Conservation (phyloP, 2,797 vertebrate species). For the Sebastes goodei region DNA sequence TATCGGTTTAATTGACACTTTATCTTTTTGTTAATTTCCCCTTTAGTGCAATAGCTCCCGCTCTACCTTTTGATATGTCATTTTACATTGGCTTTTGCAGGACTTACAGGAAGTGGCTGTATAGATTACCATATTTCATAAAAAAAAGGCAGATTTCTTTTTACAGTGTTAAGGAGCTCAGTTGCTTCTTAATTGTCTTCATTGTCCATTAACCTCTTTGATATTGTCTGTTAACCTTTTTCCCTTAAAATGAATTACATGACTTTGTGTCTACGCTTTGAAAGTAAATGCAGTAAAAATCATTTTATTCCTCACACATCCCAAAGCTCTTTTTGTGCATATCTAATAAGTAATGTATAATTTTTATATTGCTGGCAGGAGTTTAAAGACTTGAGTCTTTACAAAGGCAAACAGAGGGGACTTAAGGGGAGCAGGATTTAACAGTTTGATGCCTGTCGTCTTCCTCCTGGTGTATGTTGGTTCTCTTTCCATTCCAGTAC, state of each 20-base stretch:
- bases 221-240: conserved; percentile 46
- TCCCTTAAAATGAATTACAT: conserved; percentile 24
- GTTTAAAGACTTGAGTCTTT: conserved; percentile 46
- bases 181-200: conserved; percentile 37
- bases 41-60: conserved; percentile 35
- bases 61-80: conserved; percentile 58
- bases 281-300: conserved; percentile 19
- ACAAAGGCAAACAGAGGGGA: conserved; percentile 62
- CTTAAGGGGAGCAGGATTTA: conserved; percentile 75
- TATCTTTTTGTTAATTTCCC: conserved; percentile 79
- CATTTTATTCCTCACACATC: conserved; percentile 25
- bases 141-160: conserved; percentile 37
- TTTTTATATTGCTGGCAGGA: conserved; percentile 39
- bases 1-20: conserved; percentile 94
- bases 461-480: conserved; percentile 76
- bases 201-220: conserved; percentile 51
- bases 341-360: conserved; percentile 31
- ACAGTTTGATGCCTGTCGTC: conserved; percentile 77
- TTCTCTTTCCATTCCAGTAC: conserved; percentile 81
- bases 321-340: conserved; percentile 26
- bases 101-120: conserved; percentile 48
- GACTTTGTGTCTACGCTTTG: conserved; percentile 4
- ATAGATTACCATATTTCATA: conserved; percentile 58
- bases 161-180: conserved; percentile 14
- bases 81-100: conserved; percentile 48